Percentiles rank a stretch among this genome's conserved stretches.
Evolutionary conservation across 2,797 vertebrate species (phyloP).

Genomic region (Peromyscus attwateri): DNA sequence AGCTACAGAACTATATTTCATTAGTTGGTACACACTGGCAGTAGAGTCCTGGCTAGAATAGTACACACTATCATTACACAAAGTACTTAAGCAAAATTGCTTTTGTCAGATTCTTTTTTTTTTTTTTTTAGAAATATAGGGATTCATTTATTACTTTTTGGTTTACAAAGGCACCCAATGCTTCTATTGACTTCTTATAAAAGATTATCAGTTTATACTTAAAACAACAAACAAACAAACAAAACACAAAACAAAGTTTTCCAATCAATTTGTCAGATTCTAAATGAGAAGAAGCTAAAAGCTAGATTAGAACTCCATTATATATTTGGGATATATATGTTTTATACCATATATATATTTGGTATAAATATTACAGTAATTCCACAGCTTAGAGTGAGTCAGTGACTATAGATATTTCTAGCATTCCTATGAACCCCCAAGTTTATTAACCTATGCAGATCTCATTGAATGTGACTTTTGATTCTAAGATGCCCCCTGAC

Average conservation of each 20-base stretch:
- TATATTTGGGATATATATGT: background rate
- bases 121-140: conserved; percentile 87
- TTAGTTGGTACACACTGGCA: background rate
- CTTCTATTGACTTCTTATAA: conserved; percentile 89
- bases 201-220: conserved; percentile 87
- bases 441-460: conserved; percentile 3
- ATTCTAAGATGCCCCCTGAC: background rate
- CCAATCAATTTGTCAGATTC: too few species aligned
- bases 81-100: conserved; percentile 7
- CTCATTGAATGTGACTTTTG: background rate
- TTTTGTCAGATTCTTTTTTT: conserved; percentile 19
- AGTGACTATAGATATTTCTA: background rate
- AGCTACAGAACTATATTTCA: background rate
- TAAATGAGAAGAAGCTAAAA: background rate
- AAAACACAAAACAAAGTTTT: conserved; percentile 70
- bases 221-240: conserved; percentile 73
- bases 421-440: background rate
- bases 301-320: background rate
- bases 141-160: conserved; percentile 92
- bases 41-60: background rate
- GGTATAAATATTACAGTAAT: conserved; percentile 25
- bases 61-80: background rate
- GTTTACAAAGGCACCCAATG: conserved; percentile 96
- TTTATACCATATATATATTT: background rate
- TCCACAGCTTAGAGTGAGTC: background rate